Evolutionary conservation across 1,140 invertebrate species (phyloP).

Genomic region (Campoletis sonorensis): DNA sequence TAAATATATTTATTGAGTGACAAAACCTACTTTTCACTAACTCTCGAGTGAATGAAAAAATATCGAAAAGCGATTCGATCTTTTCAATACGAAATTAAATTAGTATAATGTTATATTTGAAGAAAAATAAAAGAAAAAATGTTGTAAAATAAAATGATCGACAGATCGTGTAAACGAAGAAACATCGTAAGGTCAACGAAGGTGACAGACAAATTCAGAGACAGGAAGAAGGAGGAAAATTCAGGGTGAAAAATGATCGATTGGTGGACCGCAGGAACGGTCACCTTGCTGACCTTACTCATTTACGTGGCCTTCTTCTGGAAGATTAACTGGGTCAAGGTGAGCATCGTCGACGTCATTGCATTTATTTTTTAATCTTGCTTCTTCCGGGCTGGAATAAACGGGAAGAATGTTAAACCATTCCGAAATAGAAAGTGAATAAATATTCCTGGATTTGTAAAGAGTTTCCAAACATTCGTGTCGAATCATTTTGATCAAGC

Average conservation of each 20-base stretch:
- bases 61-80: neutral
- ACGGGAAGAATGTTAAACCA: too few relatives aligned
- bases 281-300: slow-evolving; percentile 48
- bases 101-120: too few relatives aligned
- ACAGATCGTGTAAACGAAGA: slow-evolving; percentile 16
- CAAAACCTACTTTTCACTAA: too few relatives aligned
- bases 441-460: neutral
- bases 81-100: neutral
- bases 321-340: slow-evolving; percentile 69
- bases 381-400: neutral
- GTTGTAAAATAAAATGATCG: neutral
- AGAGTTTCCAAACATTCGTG: too few relatives aligned
- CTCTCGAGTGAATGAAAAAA: too few relatives aligned
- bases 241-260: slow-evolving; percentile 44
- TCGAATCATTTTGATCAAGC: too few relatives aligned
- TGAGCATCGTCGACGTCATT: slow-evolving; percentile 56
- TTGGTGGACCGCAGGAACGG: slow-evolving; percentile 38
- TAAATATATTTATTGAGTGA: too few relatives aligned
- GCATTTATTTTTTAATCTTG: neutral
- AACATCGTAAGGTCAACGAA: slow-evolving; percentile 7
- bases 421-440: neutral
- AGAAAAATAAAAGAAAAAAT: neutral
- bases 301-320: slow-evolving; percentile 65
- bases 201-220: neutral
- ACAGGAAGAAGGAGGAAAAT: slow-evolving; percentile 1